Percentiles rank a stretch among this genome's conserved stretches.
Conservation (phyloP, 2,888 invertebrate genomes). For the Phanerotoma sp. region DNA sequence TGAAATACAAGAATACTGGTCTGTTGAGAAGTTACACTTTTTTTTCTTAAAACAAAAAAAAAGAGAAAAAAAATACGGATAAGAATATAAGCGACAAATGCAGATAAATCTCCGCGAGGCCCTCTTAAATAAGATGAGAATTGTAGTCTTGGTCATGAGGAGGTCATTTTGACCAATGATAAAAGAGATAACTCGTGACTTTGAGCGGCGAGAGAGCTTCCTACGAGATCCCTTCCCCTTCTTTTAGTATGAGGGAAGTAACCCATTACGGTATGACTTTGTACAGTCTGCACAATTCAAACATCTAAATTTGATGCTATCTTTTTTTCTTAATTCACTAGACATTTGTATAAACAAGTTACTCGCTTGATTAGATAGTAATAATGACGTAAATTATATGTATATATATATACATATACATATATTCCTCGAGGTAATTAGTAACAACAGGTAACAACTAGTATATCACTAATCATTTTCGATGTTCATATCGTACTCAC, state of each 20-base stretch:
- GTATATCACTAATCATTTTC: neutral
- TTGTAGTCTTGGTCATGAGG: conserved; percentile 4
- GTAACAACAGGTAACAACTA: neutral
- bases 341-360: neutral
- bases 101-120: too few relatives aligned
- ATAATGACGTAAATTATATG: neutral
- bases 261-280: conserved; percentile 52
- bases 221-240: conserved; percentile 38
- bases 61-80: too few relatives aligned
- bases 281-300: conserved; percentile 51
- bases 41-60: too few relatives aligned
- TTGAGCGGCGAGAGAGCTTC: conserved; percentile 53
- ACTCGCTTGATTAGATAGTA: neutral
- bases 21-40: too few relatives aligned
- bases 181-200: conserved; percentile 52
- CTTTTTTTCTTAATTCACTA: neutral
- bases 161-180: conserved; percentile 55
- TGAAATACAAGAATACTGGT: too few relatives aligned
- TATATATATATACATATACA: neutral
- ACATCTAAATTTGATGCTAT: conserved; percentile 1
- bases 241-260: conserved; percentile 50
- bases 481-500: neutral
- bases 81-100: too few relatives aligned
- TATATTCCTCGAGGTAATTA: too few relatives aligned
- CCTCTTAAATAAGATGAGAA: neutral